A percentile compares a stretch with the other conserved stretches of the same genome.
Conservation (phyloP, 2,888 invertebrate genomes). For the Caenorhabditis sp. region DNA sequence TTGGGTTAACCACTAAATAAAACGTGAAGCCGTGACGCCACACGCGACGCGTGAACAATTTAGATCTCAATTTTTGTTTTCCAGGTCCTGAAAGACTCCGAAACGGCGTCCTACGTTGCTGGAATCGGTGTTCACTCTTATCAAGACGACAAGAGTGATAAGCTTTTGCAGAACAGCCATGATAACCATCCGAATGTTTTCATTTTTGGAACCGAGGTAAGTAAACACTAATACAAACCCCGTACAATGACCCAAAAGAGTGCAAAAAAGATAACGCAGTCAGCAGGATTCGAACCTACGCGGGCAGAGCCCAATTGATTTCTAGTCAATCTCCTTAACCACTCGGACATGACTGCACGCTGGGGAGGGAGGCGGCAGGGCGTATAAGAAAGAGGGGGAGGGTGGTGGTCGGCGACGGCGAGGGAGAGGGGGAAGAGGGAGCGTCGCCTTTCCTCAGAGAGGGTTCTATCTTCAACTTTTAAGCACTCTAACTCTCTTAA, state of each 20-base stretch:
- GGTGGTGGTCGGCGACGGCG: not conserved
- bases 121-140: slow-evolving; percentile 63
- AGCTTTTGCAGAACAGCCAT: slow-evolving; percentile 47
- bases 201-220: slow-evolving; percentile 60
- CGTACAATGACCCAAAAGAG: not conserved
- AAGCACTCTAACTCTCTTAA: not conserved
- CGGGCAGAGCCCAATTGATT: slow-evolving; percentile 83
- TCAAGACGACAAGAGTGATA: slow-evolving; percentile 51
- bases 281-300: slow-evolving; percentile 83
- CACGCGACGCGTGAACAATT: not conserved
- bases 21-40: not conserved
- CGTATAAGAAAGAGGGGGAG: not conserved
- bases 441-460: too few relatives aligned
- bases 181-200: slow-evolving; percentile 59
- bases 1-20: too few relatives aligned
- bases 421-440: not conserved
- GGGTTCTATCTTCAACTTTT: too few relatives aligned
- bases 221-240: not conserved
- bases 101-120: slow-evolving; percentile 39
- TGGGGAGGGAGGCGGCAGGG: not conserved
- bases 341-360: slow-evolving; percentile 81
- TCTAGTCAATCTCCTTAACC: slow-evolving; percentile 83
- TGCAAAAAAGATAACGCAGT: slow-evolving; percentile 70
- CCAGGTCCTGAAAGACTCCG: slow-evolving; percentile 55
- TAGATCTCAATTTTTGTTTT: not conserved